Evolutionary conservation across 2,113 vertebrate species (phyloP).

Genomic region (Pterocles gutturalis): DNA sequence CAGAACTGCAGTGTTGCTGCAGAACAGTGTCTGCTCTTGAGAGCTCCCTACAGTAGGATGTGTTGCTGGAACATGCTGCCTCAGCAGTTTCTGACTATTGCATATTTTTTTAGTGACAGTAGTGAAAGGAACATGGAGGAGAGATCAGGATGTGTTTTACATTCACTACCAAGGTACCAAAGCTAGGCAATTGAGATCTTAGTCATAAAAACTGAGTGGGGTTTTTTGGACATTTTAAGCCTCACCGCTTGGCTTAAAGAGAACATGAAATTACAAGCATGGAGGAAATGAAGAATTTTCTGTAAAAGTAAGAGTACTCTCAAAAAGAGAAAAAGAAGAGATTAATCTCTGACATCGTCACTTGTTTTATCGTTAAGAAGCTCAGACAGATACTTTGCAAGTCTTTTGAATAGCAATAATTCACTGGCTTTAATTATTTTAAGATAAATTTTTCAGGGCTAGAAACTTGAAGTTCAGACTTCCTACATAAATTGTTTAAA

Average conservation of each 20-base stretch:
- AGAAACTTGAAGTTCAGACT: neutral
- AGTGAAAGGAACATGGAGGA: neutral
- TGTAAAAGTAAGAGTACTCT: neutral
- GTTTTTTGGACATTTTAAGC: neutral
- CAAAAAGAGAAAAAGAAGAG: neutral
- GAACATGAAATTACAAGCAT: neutral
- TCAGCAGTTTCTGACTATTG: neutral
- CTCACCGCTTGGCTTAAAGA: neutral
- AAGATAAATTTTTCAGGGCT: neutral
- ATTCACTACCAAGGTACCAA: neutral
- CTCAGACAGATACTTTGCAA: neutral
- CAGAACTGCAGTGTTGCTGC: neutral
- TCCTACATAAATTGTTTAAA: conserved; percentile 18
- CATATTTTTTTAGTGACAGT: neutral
- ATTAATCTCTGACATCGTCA: neutral
- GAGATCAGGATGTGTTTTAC: neutral
- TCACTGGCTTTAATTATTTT: neutral
- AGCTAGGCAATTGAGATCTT: neutral
- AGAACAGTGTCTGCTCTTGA: neutral
- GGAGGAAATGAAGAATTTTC: neutral
- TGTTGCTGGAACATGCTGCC: neutral
- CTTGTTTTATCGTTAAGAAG: neutral
- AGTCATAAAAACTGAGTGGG: neutral
- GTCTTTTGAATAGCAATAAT: neutral
- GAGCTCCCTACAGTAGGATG: neutral